Percentiles rank a stretch among this genome's conserved stretches.
Conservation (phyloP, 2,888 invertebrate genomes). For the Pterostichus niger region DNA sequence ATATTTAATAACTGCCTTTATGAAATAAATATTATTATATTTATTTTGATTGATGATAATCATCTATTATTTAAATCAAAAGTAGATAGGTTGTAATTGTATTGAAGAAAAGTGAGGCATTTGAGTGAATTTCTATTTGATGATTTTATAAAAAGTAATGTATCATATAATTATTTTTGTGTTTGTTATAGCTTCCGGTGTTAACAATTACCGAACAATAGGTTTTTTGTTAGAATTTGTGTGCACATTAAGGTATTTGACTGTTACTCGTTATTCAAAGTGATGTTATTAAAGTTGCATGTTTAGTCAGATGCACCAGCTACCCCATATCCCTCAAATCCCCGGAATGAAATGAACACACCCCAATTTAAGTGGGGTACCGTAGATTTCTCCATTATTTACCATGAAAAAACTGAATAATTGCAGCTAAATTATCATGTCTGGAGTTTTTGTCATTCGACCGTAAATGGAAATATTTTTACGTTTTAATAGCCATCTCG, state of each 20-base stretch:
- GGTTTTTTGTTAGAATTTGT: conserved; percentile 39
- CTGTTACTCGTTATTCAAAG: conserved; percentile 43
- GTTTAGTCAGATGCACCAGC: conserved; percentile 47
- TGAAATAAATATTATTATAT: no score
- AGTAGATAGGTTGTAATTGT: no score
- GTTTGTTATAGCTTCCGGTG: conserved; percentile 51
- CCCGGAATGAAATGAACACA: conserved; percentile 20
- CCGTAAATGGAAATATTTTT: conserved; percentile 38
- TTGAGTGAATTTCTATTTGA: background rate
- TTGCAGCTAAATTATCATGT: conserved; percentile 54
- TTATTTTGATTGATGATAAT: no score
- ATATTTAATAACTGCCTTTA: no score
- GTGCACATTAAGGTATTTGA: conserved; percentile 59
- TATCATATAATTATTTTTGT: conserved; percentile 49
- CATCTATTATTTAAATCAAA: no score
- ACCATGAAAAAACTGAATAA: conserved; percentile 52
- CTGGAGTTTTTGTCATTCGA: conserved; percentile 32
- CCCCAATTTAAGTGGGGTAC: conserved; percentile 45
- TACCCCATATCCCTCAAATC: conserved; percentile 17
- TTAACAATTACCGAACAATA: conserved; percentile 48
- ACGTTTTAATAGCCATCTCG: conserved; percentile 47
- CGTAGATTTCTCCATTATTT: conserved; percentile 47
- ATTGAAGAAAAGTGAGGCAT: no score
- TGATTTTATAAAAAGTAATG: conserved; percentile 28
- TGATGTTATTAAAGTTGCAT: conserved; percentile 57